These are phyloP conservation scores for Microctonus brassicae DNA, from an alignment of 2,888 invertebrate genomes.

Conservation along the genomic window DNA sequence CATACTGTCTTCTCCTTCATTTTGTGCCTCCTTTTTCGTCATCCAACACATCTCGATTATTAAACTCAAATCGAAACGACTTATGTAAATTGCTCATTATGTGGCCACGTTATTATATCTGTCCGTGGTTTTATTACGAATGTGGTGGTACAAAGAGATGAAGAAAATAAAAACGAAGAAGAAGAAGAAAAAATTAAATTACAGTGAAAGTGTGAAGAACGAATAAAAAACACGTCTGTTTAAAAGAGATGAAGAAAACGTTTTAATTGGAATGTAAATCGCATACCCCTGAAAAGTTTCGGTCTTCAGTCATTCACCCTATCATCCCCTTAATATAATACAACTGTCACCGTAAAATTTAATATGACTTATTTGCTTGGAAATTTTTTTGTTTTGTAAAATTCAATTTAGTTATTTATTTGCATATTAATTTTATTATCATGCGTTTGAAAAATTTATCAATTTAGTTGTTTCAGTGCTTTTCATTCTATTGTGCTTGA, in stretches of 20 bases:
- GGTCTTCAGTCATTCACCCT: neutral
- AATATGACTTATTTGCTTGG: neutral
- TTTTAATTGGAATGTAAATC: conserved; percentile 62
- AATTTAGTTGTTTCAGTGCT: too few relatives aligned
- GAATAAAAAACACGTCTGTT: conserved; percentile 33
- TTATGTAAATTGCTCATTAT: conserved; percentile 65
- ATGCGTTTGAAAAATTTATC: too few relatives aligned
- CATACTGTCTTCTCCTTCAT: neutral
- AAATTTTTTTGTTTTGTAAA: neutral
- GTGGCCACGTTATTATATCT: conserved; percentile 52
- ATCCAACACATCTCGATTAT: conserved; percentile 51
- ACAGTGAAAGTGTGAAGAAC: conserved; percentile 25
- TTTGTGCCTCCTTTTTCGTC: conserved; percentile 36
- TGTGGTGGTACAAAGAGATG: neutral
- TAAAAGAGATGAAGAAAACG: conserved; percentile 8
- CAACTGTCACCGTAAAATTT: conserved; percentile 5
- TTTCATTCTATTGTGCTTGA: too few relatives aligned
- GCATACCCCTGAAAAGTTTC: neutral
- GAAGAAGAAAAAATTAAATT: conserved; percentile 29
- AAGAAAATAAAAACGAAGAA: conserved; percentile 26
- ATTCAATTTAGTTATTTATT: neutral
- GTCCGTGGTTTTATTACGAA: conserved; percentile 57
- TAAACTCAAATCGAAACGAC: conserved; percentile 57
- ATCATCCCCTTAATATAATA: neutral
- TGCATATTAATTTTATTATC: neutral